These are phyloP conservation scores for Brachionus sp. DNA, from an alignment of 1,140 invertebrate genomes.

Conservation along the genomic window DNA sequence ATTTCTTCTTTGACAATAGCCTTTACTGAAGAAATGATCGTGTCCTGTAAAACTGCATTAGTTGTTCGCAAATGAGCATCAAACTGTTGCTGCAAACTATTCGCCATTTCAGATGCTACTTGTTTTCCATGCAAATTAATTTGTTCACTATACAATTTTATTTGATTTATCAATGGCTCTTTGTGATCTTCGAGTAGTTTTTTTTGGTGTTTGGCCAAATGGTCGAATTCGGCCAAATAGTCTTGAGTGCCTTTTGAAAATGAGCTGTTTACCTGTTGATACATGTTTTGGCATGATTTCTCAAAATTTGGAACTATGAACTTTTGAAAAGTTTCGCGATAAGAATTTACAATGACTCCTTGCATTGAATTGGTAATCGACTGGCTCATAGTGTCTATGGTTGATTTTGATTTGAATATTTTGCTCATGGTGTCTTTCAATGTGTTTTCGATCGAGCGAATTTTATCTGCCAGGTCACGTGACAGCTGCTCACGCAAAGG, in stretches of 20 bases:
- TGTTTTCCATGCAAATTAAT: conserved; percentile 49
- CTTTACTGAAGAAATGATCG: conserved; percentile 30
- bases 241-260: conserved; percentile 80
- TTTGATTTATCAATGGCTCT: conserved; percentile 51
- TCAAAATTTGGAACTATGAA: conserved; percentile 77
- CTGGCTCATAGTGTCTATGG: conserved; percentile 70
- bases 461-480: conserved; percentile 68
- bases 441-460: conserved; percentile 68
- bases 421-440: conserved; percentile 75
- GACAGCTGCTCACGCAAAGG: conserved; percentile 68
- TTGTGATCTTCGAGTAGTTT: conserved; percentile 50
- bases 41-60: conserved; percentile 35
- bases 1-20: conserved; percentile 63
- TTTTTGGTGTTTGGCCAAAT: conserved; percentile 46
- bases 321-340: conserved; percentile 71
- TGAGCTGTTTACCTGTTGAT: conserved; percentile 77
- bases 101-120: conserved; percentile 49
- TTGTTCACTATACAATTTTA: conserved; percentile 49
- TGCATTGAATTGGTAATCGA: conserved; percentile 67
- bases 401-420: conserved; percentile 70
- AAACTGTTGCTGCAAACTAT: conserved; percentile 52
- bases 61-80: conserved; percentile 49
- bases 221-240: conserved; percentile 67
- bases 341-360: conserved; percentile 67
- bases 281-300: conserved; percentile 76